These are phyloP conservation scores for Lordiphosa fenestrarum DNA, from an alignment of 2,888 invertebrate species.

Conservation along the genomic window DNA sequence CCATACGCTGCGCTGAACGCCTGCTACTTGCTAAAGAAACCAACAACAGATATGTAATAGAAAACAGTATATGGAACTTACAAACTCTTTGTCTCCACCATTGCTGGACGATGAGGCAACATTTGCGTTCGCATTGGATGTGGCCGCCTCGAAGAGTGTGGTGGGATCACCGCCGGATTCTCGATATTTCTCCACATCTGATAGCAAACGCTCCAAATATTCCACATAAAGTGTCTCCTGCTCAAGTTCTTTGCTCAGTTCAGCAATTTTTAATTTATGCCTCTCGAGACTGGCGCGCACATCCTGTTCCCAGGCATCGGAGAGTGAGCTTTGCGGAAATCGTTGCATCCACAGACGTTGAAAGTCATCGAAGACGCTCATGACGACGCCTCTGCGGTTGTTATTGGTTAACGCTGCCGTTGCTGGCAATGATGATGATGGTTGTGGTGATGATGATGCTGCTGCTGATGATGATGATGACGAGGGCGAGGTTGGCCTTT, in stretches of 20 bases:
- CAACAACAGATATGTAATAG: too few species aligned
- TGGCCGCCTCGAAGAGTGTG: slow-evolving; percentile 80
- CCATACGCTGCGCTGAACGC: slow-evolving; percentile 3
- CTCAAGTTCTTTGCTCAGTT: slow-evolving; percentile 91
- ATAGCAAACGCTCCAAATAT: slow-evolving; percentile 90
- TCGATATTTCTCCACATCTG: slow-evolving; percentile 92
- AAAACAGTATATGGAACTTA: slow-evolving; percentile 40
- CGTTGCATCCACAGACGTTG: slow-evolving; percentile 95
- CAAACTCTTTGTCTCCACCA: slow-evolving; percentile 59
- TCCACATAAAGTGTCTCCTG: slow-evolving; percentile 95
- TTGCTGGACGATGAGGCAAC: slow-evolving; percentile 23
- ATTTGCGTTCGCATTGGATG: slow-evolving; percentile 31
- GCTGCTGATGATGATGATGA: slow-evolving; percentile 20
- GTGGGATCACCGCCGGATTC: slow-evolving; percentile 81
- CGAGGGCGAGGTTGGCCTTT: slow-evolving; percentile 46
- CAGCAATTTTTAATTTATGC: slow-evolving; percentile 92
- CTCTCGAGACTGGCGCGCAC: slow-evolving; percentile 93
- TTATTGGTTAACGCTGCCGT: slow-evolving; percentile 14
- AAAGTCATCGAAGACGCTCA: slow-evolving; percentile 95
- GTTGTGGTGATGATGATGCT: neutral
- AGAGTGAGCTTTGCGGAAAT: slow-evolving; percentile 93
- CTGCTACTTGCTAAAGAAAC: neutral
- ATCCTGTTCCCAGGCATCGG: slow-evolving; percentile 96
- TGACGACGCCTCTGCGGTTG: slow-evolving; percentile 59
- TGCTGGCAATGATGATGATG: slow-evolving; percentile 12